phyloP scores from a whole-genome alignment of 2,113 vertebrate species.

The Sphaerodactylus townsendi region DNA sequence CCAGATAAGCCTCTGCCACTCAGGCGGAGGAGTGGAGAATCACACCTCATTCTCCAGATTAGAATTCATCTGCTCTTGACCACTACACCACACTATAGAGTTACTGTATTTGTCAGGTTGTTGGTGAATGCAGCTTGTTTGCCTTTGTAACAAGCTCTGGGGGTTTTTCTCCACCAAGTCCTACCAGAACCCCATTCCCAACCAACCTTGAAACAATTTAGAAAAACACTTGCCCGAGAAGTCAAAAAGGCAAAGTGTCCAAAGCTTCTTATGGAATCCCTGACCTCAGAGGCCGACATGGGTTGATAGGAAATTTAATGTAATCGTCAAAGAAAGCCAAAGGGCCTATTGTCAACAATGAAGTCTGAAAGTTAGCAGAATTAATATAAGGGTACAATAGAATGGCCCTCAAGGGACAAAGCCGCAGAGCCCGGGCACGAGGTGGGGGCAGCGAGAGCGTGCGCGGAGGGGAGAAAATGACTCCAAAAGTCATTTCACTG shows the following conservation, averaged over 20 bases:
- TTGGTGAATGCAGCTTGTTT: constrained; percentile 72
- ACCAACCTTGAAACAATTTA: constrained; percentile 92
- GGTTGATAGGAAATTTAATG: constrained; percentile 85
- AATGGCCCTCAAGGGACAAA: constrained; percentile 78
- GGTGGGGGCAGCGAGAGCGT: constrained; percentile 13
- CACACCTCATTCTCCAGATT: too few relatives aligned
- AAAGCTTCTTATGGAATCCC: constrained; percentile 75
- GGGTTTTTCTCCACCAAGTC: constrained; percentile 7
- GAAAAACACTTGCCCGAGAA: constrained; percentile 84
- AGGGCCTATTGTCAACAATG: constrained; percentile 89
- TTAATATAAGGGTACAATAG: constrained; percentile 83
- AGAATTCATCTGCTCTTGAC: too few relatives aligned
- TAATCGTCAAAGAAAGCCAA: constrained; percentile 80
- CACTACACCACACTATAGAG: too few relatives aligned
- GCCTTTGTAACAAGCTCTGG: constrained; percentile 71
- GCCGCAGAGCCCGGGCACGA: constrained; percentile 74
- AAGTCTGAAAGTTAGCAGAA: constrained; percentile 83
- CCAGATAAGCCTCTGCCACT: too few relatives aligned
- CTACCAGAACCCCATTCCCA: constrained; percentile 42
- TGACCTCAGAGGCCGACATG: constrained; percentile 84
- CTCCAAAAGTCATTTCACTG: constrained; percentile 81
- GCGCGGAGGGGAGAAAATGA: constrained; percentile 76
- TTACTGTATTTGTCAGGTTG: constrained; percentile 58
- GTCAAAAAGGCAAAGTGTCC: constrained; percentile 80
- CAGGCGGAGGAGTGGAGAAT: too few relatives aligned